Conservation (phyloP, 2,113 vertebrate species). For the Anolis sagrei region DNA sequence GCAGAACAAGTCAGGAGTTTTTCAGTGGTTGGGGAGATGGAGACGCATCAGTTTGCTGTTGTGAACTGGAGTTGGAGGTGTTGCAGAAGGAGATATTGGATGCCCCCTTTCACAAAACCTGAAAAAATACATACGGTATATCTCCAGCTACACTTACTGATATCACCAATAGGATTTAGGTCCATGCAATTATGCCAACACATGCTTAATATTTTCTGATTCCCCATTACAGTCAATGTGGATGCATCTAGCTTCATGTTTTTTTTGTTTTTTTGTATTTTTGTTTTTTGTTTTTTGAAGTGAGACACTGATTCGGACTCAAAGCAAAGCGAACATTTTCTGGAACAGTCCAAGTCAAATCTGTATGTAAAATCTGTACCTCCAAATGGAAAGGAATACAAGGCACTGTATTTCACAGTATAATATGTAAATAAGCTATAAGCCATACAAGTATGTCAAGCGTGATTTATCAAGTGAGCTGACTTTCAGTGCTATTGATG, state of each 20-base stretch:
- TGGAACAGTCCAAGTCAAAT: background rate
- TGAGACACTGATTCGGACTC: background rate
- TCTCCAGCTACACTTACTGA: too few species aligned
- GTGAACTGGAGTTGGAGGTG: too few species aligned
- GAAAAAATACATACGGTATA: too few species aligned
- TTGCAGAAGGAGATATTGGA: too few species aligned
- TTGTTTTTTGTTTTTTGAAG: background rate
- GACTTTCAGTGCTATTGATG: fast-evolving
- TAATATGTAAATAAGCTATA: background rate
- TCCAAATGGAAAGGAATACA: background rate
- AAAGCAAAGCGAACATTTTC: background rate
- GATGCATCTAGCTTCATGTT: background rate
- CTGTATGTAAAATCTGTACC: background rate
- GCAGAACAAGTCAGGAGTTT: too few species aligned
- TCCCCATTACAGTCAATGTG: background rate
- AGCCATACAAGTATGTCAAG: background rate
- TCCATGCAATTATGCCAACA: background rate
- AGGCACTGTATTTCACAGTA: background rate
- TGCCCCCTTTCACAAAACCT: too few species aligned
- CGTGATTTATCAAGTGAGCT: background rate
- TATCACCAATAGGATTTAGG: too few species aligned
- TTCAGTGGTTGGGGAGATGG: too few species aligned
- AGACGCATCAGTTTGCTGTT: too few species aligned
- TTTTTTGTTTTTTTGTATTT: background rate
- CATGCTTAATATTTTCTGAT: background rate